These are phyloP conservation scores for Pseudorhombus dupliciocellatus DNA, from an alignment of 2,113 vertebrate genomes.

Conservation along the genomic window DNA sequence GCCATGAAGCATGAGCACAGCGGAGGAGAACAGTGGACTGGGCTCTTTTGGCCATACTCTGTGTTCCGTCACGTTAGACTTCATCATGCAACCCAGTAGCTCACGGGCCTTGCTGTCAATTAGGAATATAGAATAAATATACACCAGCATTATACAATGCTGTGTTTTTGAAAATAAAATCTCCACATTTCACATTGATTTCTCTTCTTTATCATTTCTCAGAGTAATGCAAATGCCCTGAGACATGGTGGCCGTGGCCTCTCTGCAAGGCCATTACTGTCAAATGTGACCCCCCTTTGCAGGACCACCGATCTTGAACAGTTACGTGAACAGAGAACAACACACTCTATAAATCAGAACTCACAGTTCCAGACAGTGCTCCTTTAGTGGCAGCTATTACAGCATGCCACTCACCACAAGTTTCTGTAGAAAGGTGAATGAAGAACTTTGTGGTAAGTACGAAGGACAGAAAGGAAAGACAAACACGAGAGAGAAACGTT, in stretches of 20 bases:
- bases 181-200: not conserved
- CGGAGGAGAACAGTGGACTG: no score
- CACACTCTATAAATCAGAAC: not conserved
- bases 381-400: not conserved
- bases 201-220: not conserved
- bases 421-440: slow-evolving; percentile 16
- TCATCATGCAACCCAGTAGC: not conserved
- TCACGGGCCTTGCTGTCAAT: not conserved
- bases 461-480: slow-evolving; percentile 36
- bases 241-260: not conserved
- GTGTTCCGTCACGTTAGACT: not conserved
- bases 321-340: slow-evolving; percentile 1
- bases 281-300: not conserved
- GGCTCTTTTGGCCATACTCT: no score
- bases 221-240: not conserved
- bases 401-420: not conserved
- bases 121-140: not conserved
- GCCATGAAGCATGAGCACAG: no score
- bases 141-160: not conserved
- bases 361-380: not conserved
- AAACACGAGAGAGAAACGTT: not conserved
- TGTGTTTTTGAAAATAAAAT: not conserved
- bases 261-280: not conserved
- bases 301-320: not conserved
- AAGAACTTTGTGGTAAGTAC: slow-evolving; percentile 54